Base-by-base conservation (phyloP, 1,140 invertebrate species). In the Brachionus koreanus region DNA sequence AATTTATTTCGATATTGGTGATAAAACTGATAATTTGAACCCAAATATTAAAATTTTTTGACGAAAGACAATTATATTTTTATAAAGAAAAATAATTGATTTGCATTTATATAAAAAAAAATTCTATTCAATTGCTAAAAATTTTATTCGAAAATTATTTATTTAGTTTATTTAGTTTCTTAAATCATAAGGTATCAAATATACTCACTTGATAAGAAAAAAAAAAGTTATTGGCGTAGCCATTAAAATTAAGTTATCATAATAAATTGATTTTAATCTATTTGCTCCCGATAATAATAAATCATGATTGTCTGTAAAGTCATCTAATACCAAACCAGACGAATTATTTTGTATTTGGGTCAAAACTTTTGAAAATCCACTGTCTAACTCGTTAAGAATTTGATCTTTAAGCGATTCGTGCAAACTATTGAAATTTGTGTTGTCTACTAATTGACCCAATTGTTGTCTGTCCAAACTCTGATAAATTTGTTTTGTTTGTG, bases 391-490 rank as follows among this genome's bases (percentile, higher is more conserved):
- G 2, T 63, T 63, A 3, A 63, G 61, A 63, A 63, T 63, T 29
- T 0, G 9, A 63, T 63, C 29, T 16, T 33, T 63, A 63, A 63
- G 4, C 29, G 61, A 63, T 3, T 13, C 29, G 23, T 63, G 16
- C 16, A 63, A 63, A 29, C 23, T 25, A 63, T 10, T 13, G 25
- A 63, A 63, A 63, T 63, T 63, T 33, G 5, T 3, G 61, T 63
- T 63, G 10, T 33, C 29, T 33, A 63, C 29, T 23, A 63, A 29
- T 33, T 63, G 23, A 7, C 29, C 19, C 61, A 63, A 63, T 33
- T 63, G 61, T 63, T 63, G 61, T 63, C 61, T 63, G 9, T 63
- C 61, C 61, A 63, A 63, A 29, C 25, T 63, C 61, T 63, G 23
- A 63, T 63, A 63, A 33, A 63, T 33, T 63, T 25, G 9, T 63